Conservation (phyloP, 1,140 invertebrate genomes). For the Oryctes rhinoceros region DNA sequence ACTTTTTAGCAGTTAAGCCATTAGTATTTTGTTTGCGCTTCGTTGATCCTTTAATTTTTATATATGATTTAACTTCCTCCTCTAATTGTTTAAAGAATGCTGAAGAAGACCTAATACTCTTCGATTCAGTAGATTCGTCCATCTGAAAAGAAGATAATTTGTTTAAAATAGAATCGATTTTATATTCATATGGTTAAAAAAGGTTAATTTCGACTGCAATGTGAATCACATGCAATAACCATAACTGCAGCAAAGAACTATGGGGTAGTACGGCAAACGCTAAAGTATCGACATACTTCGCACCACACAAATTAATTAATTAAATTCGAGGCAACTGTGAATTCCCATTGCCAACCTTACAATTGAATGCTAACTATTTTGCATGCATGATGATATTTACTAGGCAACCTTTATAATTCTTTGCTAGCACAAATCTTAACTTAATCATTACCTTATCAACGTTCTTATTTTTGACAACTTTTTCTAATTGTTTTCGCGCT, state of each 20-base stretch:
- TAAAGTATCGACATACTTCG: too few species aligned
- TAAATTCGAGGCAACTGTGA: too few species aligned
- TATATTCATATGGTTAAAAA: too few species aligned
- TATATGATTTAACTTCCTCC: constrained; percentile 70
- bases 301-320: too few species aligned
- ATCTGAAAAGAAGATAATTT: constrained; percentile 55
- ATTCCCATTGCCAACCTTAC: too few species aligned
- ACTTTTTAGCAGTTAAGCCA: constrained; percentile 60
- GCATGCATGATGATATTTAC: too few species aligned
- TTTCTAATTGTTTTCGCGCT: constrained; percentile 65
- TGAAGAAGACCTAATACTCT: constrained; percentile 78
- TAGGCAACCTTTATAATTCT: too few species aligned
- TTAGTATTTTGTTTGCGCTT: constrained; percentile 57
- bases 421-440: neutral
- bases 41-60: constrained; percentile 60
- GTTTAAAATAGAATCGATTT: too few species aligned
- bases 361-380: too few species aligned
- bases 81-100: constrained; percentile 85
- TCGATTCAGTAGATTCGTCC: constrained; percentile 63
- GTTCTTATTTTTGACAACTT: constrained; percentile 72
- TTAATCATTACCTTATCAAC: constrained; percentile 65
- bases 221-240: neutral
- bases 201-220: too few species aligned
- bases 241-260: neutral
- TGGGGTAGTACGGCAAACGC: too few species aligned